Percentiles rank a stretch among this genome's conserved stretches.
phyloP scores from a whole-genome alignment of 1,140 invertebrate genomes.

The Pantala flavescens region DNA sequence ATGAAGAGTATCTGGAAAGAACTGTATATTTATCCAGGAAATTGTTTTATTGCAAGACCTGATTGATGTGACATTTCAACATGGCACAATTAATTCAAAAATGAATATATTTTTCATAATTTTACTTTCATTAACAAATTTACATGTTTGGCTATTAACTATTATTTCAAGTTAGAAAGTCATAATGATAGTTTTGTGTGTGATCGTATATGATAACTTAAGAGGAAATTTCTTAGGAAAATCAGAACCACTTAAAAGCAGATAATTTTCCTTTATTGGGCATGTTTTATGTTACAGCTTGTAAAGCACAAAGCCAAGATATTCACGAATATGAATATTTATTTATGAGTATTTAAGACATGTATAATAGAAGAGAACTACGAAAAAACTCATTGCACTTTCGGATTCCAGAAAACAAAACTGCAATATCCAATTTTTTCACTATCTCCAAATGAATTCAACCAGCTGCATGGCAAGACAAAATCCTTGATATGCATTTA shows the following conservation, averaged over 20 bases:
- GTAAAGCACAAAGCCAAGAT: conserved; percentile 9
- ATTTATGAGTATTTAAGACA: conserved; percentile 10
- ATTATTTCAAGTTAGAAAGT: too few species aligned
- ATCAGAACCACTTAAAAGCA: conserved; percentile 1
- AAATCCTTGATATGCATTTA: conserved; percentile 5
- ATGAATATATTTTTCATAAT: too few species aligned
- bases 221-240: neutral
- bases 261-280: conserved; percentile 10
- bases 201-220: too few species aligned
- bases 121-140: too few species aligned
- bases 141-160: too few species aligned
- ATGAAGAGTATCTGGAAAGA: too few species aligned
- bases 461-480: conserved; percentile 7
- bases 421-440: conserved; percentile 1
- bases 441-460: conserved; percentile 1
- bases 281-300: conserved; percentile 10
- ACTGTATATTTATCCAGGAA: too few species aligned
- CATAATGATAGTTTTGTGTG: too few species aligned
- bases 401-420: neutral
- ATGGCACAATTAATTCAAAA: too few species aligned
- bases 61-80: too few species aligned
- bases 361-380: conserved; percentile 6
- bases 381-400: conserved; percentile 9
- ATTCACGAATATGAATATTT: conserved; percentile 10
- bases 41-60: too few species aligned